These are phyloP conservation scores for Sebastes kiyomatsui DNA, from an alignment of 2,797 vertebrate genomes.

Conservation along the genomic window DNA sequence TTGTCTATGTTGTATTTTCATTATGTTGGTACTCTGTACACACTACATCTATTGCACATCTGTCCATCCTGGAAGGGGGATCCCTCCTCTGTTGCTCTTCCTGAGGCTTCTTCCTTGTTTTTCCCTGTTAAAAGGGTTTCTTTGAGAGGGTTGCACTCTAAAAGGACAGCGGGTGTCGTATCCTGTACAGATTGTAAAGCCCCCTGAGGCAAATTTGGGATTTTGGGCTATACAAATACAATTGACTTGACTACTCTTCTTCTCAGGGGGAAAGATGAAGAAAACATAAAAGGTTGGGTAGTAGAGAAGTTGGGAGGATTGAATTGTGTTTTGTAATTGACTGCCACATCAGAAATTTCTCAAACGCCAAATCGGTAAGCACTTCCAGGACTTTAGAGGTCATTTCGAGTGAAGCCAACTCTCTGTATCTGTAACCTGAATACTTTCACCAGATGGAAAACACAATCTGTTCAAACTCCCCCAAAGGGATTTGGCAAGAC, in stretches of 20 bases:
- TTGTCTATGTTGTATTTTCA: too few relatives aligned
- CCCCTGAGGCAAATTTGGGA: too few relatives aligned
- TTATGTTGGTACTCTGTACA: too few relatives aligned
- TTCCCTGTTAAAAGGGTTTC: too few relatives aligned
- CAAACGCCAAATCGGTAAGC: conserved; percentile 50
- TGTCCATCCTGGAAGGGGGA: too few relatives aligned
- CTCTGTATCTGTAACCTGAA: conserved; percentile 74
- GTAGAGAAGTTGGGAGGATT: background rate
- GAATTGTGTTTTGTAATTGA: conserved; percentile 13
- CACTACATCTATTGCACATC: too few relatives aligned
- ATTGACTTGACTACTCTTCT: background rate
- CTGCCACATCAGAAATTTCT: conserved; percentile 60
- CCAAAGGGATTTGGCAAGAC: conserved; percentile 77
- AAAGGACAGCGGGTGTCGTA: too few relatives aligned
- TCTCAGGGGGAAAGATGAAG: background rate
- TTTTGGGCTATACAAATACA: too few relatives aligned
- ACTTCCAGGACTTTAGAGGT: conserved; percentile 69
- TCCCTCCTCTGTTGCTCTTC: too few relatives aligned
- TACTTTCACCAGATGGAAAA: conserved; percentile 81
- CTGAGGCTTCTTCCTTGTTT: too few relatives aligned
- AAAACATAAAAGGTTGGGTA: background rate
- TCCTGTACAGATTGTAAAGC: too few relatives aligned
- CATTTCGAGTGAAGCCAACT: conserved; percentile 64
- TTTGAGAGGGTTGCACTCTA: too few relatives aligned
- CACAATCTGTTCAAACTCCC: conserved; percentile 76